Conservation (phyloP, 2,797 vertebrate species). For the Acanthurus tractus region DNA sequence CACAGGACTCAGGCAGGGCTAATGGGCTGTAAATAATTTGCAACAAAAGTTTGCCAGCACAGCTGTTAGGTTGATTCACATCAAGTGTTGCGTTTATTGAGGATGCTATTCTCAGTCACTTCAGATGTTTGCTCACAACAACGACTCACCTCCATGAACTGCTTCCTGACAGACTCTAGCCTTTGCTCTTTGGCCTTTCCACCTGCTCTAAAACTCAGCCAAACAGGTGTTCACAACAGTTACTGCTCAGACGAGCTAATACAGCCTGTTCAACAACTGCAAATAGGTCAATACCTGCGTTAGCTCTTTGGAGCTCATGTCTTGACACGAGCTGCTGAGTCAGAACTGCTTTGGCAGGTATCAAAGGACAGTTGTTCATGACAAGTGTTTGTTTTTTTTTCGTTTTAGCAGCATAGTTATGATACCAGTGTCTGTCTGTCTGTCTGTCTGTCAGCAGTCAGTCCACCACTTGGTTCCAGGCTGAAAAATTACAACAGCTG, state of each 20-base stretch:
- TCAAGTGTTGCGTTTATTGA: slow-evolving; percentile 59
- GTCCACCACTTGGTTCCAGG: not conserved
- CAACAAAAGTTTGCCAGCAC: slow-evolving; percentile 65
- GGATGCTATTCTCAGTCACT: slow-evolving; percentile 42
- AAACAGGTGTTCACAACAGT: slow-evolving; percentile 76
- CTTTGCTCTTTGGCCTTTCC: slow-evolving; percentile 74
- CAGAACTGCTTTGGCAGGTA: slow-evolving; percentile 12
- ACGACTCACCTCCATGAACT: slow-evolving; percentile 16
- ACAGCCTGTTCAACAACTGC: slow-evolving; percentile 58
- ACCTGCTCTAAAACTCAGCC: slow-evolving; percentile 72
- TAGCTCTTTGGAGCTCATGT: slow-evolving; percentile 33
- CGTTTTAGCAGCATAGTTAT: not conserved
- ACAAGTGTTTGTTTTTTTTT: slow-evolving; percentile 8
- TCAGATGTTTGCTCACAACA: slow-evolving; percentile 1
- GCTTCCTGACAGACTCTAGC: slow-evolving; percentile 60
- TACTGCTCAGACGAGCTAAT: slow-evolving; percentile 42
- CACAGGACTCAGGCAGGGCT: slow-evolving; percentile 58
- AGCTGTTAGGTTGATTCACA: slow-evolving; percentile 64
- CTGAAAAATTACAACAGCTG: not conserved
- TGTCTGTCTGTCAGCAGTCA: not conserved
- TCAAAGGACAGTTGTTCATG: slow-evolving; percentile 35
- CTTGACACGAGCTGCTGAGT: slow-evolving; percentile 57
- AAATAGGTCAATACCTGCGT: slow-evolving; percentile 57
- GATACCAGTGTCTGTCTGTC: not conserved
- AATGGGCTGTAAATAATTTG: slow-evolving; percentile 65